phyloP scores from a whole-genome alignment of 1,140 invertebrate genomes.

The Mercenaria mercenaria region DNA sequence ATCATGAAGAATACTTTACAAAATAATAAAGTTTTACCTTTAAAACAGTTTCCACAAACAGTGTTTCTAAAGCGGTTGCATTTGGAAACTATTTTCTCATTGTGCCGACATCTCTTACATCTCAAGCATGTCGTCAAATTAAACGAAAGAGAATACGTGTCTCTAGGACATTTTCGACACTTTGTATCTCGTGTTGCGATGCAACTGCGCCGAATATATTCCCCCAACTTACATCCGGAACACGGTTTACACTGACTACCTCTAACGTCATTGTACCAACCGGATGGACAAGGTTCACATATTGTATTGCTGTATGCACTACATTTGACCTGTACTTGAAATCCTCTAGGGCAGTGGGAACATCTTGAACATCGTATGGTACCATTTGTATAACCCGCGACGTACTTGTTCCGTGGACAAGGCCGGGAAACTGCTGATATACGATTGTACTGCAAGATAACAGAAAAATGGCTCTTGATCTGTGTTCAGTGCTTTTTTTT shows the following conservation, averaged over 20 bases:
- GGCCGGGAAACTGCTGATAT: background rate
- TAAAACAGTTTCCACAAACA: background rate
- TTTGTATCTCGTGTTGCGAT: background rate
- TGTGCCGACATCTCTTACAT: background rate
- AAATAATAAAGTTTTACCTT: too few species aligned
- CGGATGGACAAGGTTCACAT: constrained; percentile 8
- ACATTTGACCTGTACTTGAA: background rate
- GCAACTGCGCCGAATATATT: background rate
- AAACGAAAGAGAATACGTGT: background rate
- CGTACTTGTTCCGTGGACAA: background rate
- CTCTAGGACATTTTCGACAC: constrained; percentile 6
- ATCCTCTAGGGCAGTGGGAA: background rate
- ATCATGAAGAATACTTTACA: too few species aligned
- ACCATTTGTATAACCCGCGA: background rate
- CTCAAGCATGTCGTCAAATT: background rate
- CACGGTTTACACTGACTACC: background rate
- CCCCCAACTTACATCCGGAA: background rate
- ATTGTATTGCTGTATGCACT: background rate
- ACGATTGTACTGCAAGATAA: background rate
- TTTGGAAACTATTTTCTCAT: constrained; percentile 15
- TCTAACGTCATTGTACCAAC: background rate
- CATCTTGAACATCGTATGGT: background rate
- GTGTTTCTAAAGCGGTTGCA: background rate
- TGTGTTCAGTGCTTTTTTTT: too few species aligned
- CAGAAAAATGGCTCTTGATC: too few species aligned